phyloP scores from a whole-genome alignment of 1,140 invertebrate genomes.

The Drosophila suzukii region DNA sequence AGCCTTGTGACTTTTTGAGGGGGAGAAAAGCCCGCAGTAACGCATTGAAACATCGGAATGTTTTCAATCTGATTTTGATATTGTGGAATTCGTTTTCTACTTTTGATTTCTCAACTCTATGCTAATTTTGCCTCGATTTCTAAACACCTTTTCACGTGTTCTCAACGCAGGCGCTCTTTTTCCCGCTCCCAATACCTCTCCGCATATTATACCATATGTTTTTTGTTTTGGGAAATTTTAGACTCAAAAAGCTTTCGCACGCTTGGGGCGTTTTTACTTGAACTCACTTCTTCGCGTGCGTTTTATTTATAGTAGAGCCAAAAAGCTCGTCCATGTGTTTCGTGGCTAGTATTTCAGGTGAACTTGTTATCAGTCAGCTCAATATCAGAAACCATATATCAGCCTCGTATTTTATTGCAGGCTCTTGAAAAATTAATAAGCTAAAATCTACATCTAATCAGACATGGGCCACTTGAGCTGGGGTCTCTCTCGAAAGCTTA shows the following conservation, averaged over 20 bases:
- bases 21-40: not conserved
- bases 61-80: not conserved
- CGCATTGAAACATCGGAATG: conserved; percentile 2
- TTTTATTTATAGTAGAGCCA: conserved; percentile 35
- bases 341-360: conserved; percentile 4
- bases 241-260: conserved; percentile 10
- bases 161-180: conserved; percentile 39
- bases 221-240: conserved; percentile 79
- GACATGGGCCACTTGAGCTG: conserved; percentile 34
- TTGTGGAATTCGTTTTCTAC: not conserved
- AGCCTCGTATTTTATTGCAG: conserved; percentile 14
- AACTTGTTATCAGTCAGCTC: conserved; percentile 25
- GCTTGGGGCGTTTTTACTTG: conserved; percentile 26
- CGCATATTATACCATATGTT: conserved; percentile 54
- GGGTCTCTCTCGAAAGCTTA: conserved; percentile 26
- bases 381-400: conserved; percentile 35
- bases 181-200: conserved; percentile 10
- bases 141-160: conserved; percentile 50
- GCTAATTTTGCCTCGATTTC: conserved; percentile 35
- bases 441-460: conserved; percentile 41
- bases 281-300: conserved; percentile 13
- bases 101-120: conserved; percentile 32
- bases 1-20: conserved; percentile 51
- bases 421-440: conserved; percentile 8
- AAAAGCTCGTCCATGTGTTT: conserved; percentile 29